Evolutionary conservation across 2,797 vertebrate genomes (phyloP).

Genomic region (Potorous gilbertii): DNA sequence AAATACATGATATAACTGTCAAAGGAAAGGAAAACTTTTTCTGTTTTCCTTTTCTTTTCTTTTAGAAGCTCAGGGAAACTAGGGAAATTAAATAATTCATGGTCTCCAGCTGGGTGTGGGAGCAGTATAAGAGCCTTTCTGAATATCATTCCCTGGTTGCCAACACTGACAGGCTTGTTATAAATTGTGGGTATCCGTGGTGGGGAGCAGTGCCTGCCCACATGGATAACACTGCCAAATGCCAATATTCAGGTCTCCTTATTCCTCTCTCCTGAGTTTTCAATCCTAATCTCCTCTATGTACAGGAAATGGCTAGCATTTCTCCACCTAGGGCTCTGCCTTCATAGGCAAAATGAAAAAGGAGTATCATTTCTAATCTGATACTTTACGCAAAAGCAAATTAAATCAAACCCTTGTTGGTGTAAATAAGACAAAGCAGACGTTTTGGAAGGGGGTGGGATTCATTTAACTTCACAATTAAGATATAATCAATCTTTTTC

Average conservation of each 20-base stretch:
- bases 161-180: constrained; percentile 69
- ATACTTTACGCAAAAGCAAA: constrained; percentile 2
- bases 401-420: background rate
- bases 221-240: background rate
- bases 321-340: background rate
- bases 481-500: background rate
- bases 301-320: background rate
- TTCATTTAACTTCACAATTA: background rate
- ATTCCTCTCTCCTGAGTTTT: constrained; percentile 4
- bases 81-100: constrained; percentile 83
- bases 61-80: constrained; percentile 74
- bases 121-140: constrained; percentile 69
- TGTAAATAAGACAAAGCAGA: background rate
- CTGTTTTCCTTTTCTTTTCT: constrained; percentile 40
- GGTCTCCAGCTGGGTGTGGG: constrained; percentile 68
- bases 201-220: background rate
- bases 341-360: constrained; percentile 10
- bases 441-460: background rate
- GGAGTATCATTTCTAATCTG: constrained; percentile 15
- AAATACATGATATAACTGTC: constrained; percentile 75
- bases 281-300: background rate
- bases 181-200: constrained; percentile 61
- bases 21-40: constrained; percentile 64
- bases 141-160: constrained; percentile 75
- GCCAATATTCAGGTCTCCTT: background rate